Base-by-base conservation (phyloP, 1,140 invertebrate species). In the Daktulosphaira vitifoliae region DNA sequence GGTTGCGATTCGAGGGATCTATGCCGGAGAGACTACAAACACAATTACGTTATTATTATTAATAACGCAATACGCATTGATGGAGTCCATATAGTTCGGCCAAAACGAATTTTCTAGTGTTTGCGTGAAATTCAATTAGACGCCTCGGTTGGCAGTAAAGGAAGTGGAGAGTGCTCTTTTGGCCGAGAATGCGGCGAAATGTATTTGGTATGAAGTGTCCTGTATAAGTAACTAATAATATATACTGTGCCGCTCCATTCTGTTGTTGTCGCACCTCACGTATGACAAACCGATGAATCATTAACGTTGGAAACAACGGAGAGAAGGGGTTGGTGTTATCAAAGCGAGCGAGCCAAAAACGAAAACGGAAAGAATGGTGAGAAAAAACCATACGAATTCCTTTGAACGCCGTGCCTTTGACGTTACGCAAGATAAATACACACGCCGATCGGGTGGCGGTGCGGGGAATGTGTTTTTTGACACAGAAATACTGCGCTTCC, bases 401-500 rank as follows among this genome's bases (percentile, higher is more conserved):
- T n/a, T 46, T 25, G 37, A 59, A 59, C 39, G 9, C 39, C 29
- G 11, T 56, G 53, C 39, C 54, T 37, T 59, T 59, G 54, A 59
- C 54, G 54, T 59, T 59, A 59, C 9, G 39, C 8, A 26, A 59
- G 39, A 59, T 59, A 59, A 59, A 59, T 59, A 59, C 54, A 26
- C 39, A 23, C 3, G 20, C n/a, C 22, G 53, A 11, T 15, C 51
- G 50, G 15, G 29, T 18, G 9, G 53, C 15, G 53, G 8, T 22
- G 20, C 18, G 15, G 39, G 15, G 38, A 59, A 59, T 62, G 39
- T n/a, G 39, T 62, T 62, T 62, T 62, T 46, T 62, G 56, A 62
- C 56, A 39, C 56, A 62, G 56, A 62, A 62, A 62, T 62, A 62
- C 22, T 33, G 56, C 23, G 56, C 56, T 46, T 48, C 56, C 56